phyloP scores from a whole-genome alignment of 2,888 invertebrate genomes.

The Ormyrus rosae region DNA sequence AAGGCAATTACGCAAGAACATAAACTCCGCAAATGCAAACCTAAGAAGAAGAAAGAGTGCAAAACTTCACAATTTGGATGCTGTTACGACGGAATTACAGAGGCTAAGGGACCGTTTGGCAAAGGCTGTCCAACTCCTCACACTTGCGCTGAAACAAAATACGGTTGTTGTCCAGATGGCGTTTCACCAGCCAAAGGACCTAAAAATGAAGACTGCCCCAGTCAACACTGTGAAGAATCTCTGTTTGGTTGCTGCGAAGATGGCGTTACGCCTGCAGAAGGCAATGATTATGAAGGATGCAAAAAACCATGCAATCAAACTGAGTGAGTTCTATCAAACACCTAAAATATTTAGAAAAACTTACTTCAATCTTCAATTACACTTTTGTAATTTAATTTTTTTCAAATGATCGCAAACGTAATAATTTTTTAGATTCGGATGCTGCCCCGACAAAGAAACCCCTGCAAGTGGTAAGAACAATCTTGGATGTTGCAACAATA shows the following conservation, averaged over 20 bases:
- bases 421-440: conserved; percentile 76
- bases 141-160: conserved; percentile 86
- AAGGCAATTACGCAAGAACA: conserved; percentile 76
- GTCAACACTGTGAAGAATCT: conserved; percentile 84
- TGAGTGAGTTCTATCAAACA: conserved; percentile 72
- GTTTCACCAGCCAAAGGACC: conserved; percentile 86
- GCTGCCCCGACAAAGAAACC: conserved; percentile 84
- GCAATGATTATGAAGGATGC: conserved; percentile 91
- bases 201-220: conserved; percentile 86
- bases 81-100: conserved; percentile 87
- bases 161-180: conserved; percentile 90
- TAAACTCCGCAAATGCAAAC: conserved; percentile 79
- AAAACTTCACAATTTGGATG: conserved; percentile 85
- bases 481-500: conserved; percentile 74
- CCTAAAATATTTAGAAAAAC: no score
- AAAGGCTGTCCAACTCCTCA: conserved; percentile 85
- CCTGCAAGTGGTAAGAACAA: conserved; percentile 81
- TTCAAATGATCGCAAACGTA: neutral
- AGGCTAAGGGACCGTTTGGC: conserved; percentile 89
- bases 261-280: conserved; percentile 85
- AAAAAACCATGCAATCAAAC: conserved; percentile 80
- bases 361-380: no score
- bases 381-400: no score
- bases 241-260: conserved; percentile 93
- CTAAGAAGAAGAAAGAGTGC: conserved; percentile 80